Evolutionary conservation across 2,888 invertebrate genomes (phyloP).

Genomic region (Calameuta pallipes): DNA sequence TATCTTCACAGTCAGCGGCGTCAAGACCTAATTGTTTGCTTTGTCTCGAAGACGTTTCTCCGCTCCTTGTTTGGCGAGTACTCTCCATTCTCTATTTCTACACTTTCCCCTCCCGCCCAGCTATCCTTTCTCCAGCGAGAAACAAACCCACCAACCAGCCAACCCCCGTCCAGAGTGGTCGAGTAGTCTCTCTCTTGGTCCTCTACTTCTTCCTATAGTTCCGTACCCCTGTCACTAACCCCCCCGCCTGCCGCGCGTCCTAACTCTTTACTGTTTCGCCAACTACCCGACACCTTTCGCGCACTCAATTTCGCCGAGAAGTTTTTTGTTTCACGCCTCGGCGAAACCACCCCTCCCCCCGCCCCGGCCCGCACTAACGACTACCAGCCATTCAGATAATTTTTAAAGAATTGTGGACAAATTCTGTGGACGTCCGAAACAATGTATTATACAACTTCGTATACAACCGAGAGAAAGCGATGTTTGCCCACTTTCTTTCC

Average conservation of each 20-base stretch:
- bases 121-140: conserved; percentile 5
- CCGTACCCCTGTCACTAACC: neutral
- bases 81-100: conserved; percentile 13
- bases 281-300: conserved; percentile 34
- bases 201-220: conserved; percentile 17
- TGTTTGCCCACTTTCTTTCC: too few species aligned
- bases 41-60: conserved; percentile 35
- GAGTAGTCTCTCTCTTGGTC: neutral
- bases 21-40: conserved; percentile 49
- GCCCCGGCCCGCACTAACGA: conserved; percentile 43
- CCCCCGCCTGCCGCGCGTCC: neutral
- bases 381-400: conserved; percentile 32
- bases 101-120: neutral
- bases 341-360: conserved; percentile 10
- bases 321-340: conserved; percentile 49
- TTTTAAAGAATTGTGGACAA: conserved; percentile 35
- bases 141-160: neutral
- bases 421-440: neutral
- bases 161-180: neutral
- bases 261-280: conserved; percentile 14
- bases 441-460: neutral
- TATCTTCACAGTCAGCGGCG: conserved; percentile 29
- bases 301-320: conserved; percentile 50
- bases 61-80: conserved; percentile 34
- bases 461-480: neutral